Base-by-base conservation (phyloP, 2,888 invertebrate species). In the Holacanthella duospinosa region DNA sequence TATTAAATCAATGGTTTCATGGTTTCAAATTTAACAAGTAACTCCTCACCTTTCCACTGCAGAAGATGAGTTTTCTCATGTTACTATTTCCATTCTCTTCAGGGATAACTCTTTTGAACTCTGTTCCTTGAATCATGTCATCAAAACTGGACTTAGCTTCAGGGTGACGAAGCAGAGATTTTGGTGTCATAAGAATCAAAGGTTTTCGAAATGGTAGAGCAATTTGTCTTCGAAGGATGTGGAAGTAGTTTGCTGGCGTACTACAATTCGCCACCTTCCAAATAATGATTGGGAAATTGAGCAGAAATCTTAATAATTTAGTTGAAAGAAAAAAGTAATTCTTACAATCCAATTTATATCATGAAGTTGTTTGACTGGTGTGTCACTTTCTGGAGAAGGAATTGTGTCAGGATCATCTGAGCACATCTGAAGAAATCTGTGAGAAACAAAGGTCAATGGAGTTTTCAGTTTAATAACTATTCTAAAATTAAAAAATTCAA, bases 191-290 rank as follows among this genome's bases (percentile, higher is more conserved):
- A 60, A 99, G 79, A 74, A 99, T 87, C 74, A 97, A 84, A 55
- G 99, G 99, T 80, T 99, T 99, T 75, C 99, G 87, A 87, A 99
- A 99, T 1, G 96, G 95, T 76, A 96, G 80, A 62, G 89, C 87
- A 75, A 99, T 93, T 81, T 99, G 99, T 64, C 99, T 83, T 71
- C 99, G 85, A 76, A 99, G 81, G 75, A 94, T 88, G 82, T 99
- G 99, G 85, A 93, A 99, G 76, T 89, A 87, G 76, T 96, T 99
- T 44, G 93, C 97, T 3, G 99, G 99, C 1, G 92, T 89, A 60
- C 94, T 91, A 79, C 91, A 90, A 80, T 99, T 97, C 59, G 93
- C 94, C 62, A 92, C 77, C 77, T 77, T 65, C 55, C 48, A 12
- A 29, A 44, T 43, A 28, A 55, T 36, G 36, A 16, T 36, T 36